A percentile compares a stretch with the other conserved stretches of the same genome.
Conservation (phyloP, 1,140 invertebrate genomes). For the Vollenhovia emeryi region DNA sequence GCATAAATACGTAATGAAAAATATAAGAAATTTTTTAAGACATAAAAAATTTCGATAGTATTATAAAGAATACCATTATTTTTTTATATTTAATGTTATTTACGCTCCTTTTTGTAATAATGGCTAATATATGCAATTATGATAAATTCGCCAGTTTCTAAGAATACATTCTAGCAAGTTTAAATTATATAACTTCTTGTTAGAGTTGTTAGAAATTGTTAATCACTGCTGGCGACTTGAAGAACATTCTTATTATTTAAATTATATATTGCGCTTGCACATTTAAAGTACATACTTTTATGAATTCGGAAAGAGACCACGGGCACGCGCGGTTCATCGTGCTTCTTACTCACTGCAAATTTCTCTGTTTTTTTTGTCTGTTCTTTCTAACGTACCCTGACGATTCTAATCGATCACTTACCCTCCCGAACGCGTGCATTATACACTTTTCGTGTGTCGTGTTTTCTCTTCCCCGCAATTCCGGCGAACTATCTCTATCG, state of each 20-base stretch:
- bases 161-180: neutral
- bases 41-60: neutral
- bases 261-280: neutral
- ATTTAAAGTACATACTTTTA: constrained; percentile 1
- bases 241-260: no score
- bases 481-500: neutral
- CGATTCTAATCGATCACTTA: constrained; percentile 47
- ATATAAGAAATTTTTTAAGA: constrained; percentile 1
- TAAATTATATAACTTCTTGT: constrained; percentile 18
- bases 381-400: constrained; percentile 79
- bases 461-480: constrained; percentile 3
- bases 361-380: constrained; percentile 80
- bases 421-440: constrained; percentile 26
- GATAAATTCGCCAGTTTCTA: neutral
- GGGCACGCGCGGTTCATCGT: constrained; percentile 72
- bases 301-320: constrained; percentile 61
- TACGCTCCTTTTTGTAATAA: neutral
- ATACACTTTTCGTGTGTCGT: constrained; percentile 47
- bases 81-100: neutral
- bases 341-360: constrained; percentile 82
- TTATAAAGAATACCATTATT: constrained; percentile 11
- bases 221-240: no score
- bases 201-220: no score
- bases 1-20: neutral
- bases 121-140: neutral